Conservation (phyloP, 2,888 invertebrate species). For the Marasmarcha lunaedactyla region DNA sequence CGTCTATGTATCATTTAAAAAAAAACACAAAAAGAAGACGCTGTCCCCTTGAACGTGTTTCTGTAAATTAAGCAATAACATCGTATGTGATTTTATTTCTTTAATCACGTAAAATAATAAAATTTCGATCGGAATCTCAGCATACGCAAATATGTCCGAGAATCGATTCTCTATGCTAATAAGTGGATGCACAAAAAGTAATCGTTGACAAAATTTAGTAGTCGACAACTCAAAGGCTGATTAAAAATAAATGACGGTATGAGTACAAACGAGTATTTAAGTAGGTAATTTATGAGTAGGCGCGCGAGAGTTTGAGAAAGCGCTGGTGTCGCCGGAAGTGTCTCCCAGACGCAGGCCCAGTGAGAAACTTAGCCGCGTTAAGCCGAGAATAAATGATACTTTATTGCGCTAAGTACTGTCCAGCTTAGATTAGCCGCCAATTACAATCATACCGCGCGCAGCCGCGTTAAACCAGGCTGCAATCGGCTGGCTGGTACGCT, state of each 20-base stretch:
- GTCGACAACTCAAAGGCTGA: background rate
- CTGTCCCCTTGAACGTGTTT: background rate
- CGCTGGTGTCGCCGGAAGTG: conserved; percentile 10
- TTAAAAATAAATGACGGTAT: background rate
- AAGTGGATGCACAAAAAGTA: background rate
- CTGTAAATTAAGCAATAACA: background rate
- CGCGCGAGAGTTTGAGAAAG: conserved; percentile 6
- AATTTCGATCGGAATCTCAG: background rate
- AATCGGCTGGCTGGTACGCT: too few relatives aligned
- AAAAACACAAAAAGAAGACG: background rate
- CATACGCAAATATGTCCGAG: background rate
- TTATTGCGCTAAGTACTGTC: conserved; percentile 14
- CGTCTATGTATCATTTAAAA: background rate
- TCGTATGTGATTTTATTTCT: background rate
- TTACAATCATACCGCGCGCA: conserved; percentile 28
- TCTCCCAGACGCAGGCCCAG: conserved; percentile 2
- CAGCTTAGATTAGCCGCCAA: conserved; percentile 17
- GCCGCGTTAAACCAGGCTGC: conserved; percentile 22
- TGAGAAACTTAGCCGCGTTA: background rate
- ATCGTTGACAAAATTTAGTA: background rate
- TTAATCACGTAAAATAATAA: background rate
- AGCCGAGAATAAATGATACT: background rate
- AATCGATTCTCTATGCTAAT: background rate
- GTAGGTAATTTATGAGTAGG: conserved; percentile 7
- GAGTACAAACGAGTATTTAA: background rate